Evolutionary conservation across 2,113 vertebrate genomes (phyloP).

Genomic region (Rhynchomys soricoides): DNA sequence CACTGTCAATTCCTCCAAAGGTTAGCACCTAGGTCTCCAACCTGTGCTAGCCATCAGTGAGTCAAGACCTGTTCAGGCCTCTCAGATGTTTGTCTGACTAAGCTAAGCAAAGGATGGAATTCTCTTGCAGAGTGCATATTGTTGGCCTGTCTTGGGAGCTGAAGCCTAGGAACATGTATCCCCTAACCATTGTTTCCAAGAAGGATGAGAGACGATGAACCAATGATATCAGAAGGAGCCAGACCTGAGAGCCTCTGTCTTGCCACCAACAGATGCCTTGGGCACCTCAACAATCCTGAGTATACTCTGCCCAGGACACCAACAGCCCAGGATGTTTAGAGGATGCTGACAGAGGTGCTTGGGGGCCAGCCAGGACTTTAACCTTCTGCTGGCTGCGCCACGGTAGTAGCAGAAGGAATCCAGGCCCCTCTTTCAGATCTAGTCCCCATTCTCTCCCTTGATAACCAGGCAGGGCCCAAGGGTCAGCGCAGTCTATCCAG

Average conservation of each 20-base stretch:
- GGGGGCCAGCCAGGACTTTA: background rate
- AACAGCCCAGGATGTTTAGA: background rate
- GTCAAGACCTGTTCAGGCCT: background rate
- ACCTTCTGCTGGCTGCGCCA: background rate
- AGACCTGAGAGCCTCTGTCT: background rate
- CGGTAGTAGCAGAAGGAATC: background rate
- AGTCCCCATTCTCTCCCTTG: background rate
- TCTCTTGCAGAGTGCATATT: background rate
- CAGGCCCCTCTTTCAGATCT: background rate
- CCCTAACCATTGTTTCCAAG: background rate
- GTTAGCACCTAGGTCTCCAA: too few relatives aligned
- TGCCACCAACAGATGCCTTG: background rate
- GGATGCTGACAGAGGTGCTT: background rate
- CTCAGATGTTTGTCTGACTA: background rate
- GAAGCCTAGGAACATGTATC: background rate
- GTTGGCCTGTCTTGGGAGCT: background rate
- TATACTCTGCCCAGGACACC: background rate
- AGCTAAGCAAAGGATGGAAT: background rate
- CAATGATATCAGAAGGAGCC: background rate
- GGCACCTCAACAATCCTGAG: background rate
- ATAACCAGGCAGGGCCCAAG: background rate
- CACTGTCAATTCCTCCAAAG: too few relatives aligned
- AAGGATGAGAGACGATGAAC: background rate
- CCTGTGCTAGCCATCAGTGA: background rate
- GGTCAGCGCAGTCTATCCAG: background rate